Conservation (phyloP, 1,140 invertebrate species). For the Linepithema humile region DNA sequence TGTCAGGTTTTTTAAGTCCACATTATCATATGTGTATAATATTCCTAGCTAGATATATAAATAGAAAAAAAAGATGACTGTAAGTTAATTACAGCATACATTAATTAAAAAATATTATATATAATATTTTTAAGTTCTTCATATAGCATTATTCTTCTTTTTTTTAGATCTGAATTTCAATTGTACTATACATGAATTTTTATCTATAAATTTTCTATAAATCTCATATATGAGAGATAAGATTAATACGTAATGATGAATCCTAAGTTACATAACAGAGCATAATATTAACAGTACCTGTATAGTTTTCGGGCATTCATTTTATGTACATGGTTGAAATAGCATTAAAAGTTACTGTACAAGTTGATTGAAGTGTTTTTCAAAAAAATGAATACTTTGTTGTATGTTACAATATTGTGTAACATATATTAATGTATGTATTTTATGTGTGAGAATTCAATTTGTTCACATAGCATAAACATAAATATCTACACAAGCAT, state of each 20-base stretch:
- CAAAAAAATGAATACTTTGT: conserved; percentile 3
- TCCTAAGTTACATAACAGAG: background rate
- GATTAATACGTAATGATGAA: conserved; percentile 5
- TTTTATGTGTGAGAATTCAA: too few species aligned
- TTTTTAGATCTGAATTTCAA: background rate
- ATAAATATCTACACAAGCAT: conserved; percentile 35
- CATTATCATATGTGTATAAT: background rate
- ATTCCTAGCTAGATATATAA: background rate
- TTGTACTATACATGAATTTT: background rate
- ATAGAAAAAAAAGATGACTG: background rate
- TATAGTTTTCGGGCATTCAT: conserved; percentile 15
- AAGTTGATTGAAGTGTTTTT: conserved; percentile 18
- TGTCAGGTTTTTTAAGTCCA: conserved; percentile 33
- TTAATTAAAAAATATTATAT: conserved; percentile 18
- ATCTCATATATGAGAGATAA: background rate
- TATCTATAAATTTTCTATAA: background rate
- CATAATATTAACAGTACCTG: background rate
- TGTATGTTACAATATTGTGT: conserved; percentile 18
- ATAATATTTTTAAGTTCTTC: background rate
- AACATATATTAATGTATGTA: too few species aligned
- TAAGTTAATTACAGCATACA: background rate
- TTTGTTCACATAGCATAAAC: conserved; percentile 22
- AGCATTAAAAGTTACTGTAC: background rate
- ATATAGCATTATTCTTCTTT: background rate
- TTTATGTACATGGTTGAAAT: background rate